Evolutionary conservation across 2,797 vertebrate species (phyloP).

Genomic region (Lindbergichthys nudifrons): DNA sequence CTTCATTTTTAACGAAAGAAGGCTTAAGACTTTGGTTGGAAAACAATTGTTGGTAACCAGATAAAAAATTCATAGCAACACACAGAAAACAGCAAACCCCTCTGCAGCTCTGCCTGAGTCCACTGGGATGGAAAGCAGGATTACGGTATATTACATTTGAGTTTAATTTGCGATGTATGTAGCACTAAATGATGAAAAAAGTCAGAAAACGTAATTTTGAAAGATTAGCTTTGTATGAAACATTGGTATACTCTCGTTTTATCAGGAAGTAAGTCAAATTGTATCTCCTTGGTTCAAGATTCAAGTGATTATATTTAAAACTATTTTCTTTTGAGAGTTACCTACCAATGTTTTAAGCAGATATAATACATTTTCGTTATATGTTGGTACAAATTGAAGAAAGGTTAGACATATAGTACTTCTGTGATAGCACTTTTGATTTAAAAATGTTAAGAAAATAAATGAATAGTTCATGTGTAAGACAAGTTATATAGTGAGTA

Average conservation of each 20-base stretch:
- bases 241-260: conserved; percentile 28
- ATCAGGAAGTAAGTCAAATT: conserved; percentile 10
- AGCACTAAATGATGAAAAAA: conserved; percentile 28
- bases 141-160: conserved; percentile 22
- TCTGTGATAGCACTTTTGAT: conserved; percentile 65
- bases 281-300: conserved; percentile 14
- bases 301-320: conserved; percentile 9
- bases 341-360: conserved; percentile 36
- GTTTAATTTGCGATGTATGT: conserved; percentile 19
- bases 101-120: conserved; percentile 14
- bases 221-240: conserved; percentile 37
- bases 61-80: conserved; percentile 11
- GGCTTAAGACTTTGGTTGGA: conserved; percentile 18
- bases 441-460: conserved; percentile 23
- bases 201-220: conserved; percentile 10
- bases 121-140: conserved; percentile 17
- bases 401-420: conserved; percentile 24
- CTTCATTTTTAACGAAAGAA: conserved; percentile 24
- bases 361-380: conserved; percentile 15
- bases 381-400: conserved; percentile 32
- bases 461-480: conserved; percentile 7
- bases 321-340: conserved; percentile 23
- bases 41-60: background rate
- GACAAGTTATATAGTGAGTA: conserved; percentile 6
- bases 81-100: background rate